Conservation (phyloP, 2,113 vertebrate species). For the Bos taurus region DNA sequence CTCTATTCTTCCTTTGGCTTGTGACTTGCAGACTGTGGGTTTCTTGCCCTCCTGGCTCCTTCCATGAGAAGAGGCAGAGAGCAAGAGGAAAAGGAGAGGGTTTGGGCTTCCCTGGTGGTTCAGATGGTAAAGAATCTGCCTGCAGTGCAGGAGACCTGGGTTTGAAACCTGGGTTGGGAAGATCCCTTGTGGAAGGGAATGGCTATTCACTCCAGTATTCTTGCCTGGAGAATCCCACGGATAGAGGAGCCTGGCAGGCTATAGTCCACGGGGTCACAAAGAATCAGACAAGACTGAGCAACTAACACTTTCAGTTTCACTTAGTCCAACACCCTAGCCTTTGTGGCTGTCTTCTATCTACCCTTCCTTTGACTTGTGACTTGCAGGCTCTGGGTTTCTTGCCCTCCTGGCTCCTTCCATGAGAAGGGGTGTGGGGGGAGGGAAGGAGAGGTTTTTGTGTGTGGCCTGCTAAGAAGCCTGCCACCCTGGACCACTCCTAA, state of each 20-base stretch:
- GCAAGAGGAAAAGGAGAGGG: background rate
- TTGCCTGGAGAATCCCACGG: background rate
- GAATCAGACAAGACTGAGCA: background rate
- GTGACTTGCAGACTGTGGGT: background rate
- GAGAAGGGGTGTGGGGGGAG: background rate
- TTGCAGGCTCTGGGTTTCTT: background rate
- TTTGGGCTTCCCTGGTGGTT: background rate
- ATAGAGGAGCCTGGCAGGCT: background rate
- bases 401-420: background rate
- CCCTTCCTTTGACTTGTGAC: background rate
- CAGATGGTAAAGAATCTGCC: background rate
- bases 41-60: background rate
- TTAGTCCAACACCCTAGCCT: background rate
- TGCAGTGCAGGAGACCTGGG: background rate
- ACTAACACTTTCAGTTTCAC: background rate
- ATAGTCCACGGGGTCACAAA: background rate
- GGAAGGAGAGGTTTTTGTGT: background rate
- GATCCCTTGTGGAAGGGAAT: background rate
- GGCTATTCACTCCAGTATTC: background rate
- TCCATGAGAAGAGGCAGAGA: background rate
- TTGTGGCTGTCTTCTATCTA: background rate
- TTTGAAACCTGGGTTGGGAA: background rate
- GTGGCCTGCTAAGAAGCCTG: background rate
- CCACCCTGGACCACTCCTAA: background rate
- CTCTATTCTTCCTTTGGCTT: background rate